Base-by-base conservation (phyloP, 1,140 invertebrate genomes). In the Drosophila trapezifrons region DNA sequence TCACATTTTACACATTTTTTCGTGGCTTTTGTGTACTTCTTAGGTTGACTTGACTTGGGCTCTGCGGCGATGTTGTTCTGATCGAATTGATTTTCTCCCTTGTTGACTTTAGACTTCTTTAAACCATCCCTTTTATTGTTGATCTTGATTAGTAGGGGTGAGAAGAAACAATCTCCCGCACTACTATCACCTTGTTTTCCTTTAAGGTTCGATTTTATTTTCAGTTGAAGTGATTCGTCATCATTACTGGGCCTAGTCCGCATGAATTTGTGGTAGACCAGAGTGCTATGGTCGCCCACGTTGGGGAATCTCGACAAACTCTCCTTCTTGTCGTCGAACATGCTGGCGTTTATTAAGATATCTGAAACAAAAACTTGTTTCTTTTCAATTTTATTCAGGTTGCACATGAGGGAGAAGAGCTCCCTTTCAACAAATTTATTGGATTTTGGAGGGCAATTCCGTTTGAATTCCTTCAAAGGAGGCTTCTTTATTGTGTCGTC, bases 321-420 rank as follows among this genome's bases (percentile, higher is more conserved):
- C 15, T 80, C 74, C 42, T 60, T 74, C 18, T 74, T 75, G 18
- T 86, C 78, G 42, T 77, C 73, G 10, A 86, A 86, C 58, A 83
- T 75, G 27, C 74, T 80, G 17, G 77, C 76, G 46, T 86, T 86
- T 45, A 83, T 83, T 6, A 86, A 46, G 4, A 85, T 80, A 70
- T 86, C 82, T 37, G 82, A 86, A 54, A 86, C 80, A 46, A 86
- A 86, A 49, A 86, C 72, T 29, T 77, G 71, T 52, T 80, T 83
- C 59, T 83, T 86, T 46, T 80, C 78, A 43, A 62, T 74, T 65
- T 83, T 83, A 40, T 83, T 83, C 8, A 84, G 55, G 56, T 83
- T 83, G 59, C 82, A 86, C 82, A 86, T 86, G 4, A 86, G 59
- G 1, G 80, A 80, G 27, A 86, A 86, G 15, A 86, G 74, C 66